These are phyloP conservation scores for Incurvaria masculella DNA, from an alignment of 2,888 invertebrate genomes.

Conservation along the genomic window DNA sequence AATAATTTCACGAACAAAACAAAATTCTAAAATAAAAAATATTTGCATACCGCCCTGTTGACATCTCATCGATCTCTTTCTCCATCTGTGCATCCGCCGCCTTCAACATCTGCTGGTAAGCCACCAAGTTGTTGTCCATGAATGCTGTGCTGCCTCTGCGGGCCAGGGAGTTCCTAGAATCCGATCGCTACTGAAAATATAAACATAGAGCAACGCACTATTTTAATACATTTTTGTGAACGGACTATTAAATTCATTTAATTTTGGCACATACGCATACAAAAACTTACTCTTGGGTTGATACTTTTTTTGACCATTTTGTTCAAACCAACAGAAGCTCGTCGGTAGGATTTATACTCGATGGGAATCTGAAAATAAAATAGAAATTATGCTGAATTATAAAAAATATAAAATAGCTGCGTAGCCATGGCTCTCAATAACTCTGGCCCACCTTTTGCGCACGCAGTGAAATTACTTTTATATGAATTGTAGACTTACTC, in stretches of 20 bases:
- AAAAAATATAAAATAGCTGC: constrained; percentile 5
- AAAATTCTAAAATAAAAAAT: constrained; percentile 6
- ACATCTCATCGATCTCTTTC: constrained; percentile 77
- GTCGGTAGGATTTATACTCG: constrained; percentile 42
- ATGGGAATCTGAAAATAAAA: constrained; percentile 22
- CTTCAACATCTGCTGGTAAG: constrained; percentile 63
- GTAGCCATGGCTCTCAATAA: too few relatives aligned
- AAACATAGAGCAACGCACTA: constrained; percentile 16
- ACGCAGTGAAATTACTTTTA: too few relatives aligned
- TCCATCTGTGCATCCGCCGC: constrained; percentile 76
- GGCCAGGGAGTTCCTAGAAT: constrained; percentile 28
- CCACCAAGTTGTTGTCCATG: constrained; percentile 65
- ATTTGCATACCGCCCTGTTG: constrained; percentile 63
- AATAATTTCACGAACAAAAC: constrained; percentile 5
- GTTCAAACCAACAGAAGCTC: constrained; percentile 46
- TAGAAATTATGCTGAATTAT: constrained; percentile 2
- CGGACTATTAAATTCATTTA: not conserved
- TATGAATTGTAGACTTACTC: constrained; percentile 26
- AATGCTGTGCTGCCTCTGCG: constrained; percentile 58
- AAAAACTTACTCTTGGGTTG: constrained; percentile 15
- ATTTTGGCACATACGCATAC: not conserved
- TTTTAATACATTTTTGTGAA: constrained; percentile 10
- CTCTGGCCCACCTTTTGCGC: too few relatives aligned
- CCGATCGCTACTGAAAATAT: constrained; percentile 51
- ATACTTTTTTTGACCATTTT: constrained; percentile 35